Evolutionary conservation across 2,888 invertebrate genomes (phyloP), one percentile per base, ranked within the genome.

Genomic region (Psylliodes chrysocephalus): DNA sequence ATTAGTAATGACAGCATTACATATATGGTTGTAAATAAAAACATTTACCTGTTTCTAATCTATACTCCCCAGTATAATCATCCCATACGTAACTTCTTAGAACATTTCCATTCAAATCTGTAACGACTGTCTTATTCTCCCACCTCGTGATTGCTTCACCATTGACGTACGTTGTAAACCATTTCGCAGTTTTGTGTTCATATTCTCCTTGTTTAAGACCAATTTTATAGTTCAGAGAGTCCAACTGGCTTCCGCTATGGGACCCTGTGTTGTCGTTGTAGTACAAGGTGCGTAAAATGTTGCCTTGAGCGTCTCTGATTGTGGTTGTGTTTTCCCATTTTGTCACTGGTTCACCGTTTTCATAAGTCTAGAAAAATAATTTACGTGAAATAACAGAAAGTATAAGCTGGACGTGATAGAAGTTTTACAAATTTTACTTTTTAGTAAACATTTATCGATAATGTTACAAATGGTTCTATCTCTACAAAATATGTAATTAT

Each of bases 271-370:
- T 54, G 12, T 60, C 68, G 51, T 71, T 65, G 18, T 61, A 65
- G 17, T 69, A 69, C 30, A 51, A 70, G 14, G 73, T 74, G 30
- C 67, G 72, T 7, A 77, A 15, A 28, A 77, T 67, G 46, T 74
- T 75, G 10, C 77, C 77, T 4, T 63, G 62, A 7, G 73, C 67
- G 51, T 77, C 77, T 47, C 67, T 68, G n/a, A 76, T 66, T 1
- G 71, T 75, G 1, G 75, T 75, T 6, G 71, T 69, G 42, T 77
- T 77, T 3, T 69, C 67, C 70, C 72, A 75, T 25, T 60, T 71
- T 0, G 65, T 71, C 0, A 70, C 64, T 12, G 71, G 70, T 49
- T 66, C 47, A 2, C 74, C 75, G 38, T 76, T 67, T 0, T 68
- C 44, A 17, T 33, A 61, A 4, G 19, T 35, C 57, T 54, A 4